Percentiles rank a stretch among this genome's conserved stretches.
Evolutionary conservation across 2,888 invertebrate species (phyloP).

Genomic region (Blomia tropicalis): DNA sequence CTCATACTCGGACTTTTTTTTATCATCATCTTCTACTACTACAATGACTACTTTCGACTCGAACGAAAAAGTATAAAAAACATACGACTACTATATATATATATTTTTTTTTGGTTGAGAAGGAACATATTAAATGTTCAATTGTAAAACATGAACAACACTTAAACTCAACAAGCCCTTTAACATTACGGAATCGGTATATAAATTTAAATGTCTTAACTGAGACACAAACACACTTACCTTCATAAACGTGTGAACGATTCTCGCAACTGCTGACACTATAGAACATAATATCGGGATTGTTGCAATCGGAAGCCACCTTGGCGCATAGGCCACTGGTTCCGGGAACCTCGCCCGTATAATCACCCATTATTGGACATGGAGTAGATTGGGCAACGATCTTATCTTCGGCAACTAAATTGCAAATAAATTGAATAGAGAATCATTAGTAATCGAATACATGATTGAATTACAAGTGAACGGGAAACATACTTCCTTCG

Average conservation of each 20-base stretch:
- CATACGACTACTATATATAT: too few species aligned
- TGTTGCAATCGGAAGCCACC: conserved; percentile 48
- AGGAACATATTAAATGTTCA: too few species aligned
- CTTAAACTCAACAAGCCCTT: too few species aligned
- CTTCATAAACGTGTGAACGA: conserved; percentile 45
- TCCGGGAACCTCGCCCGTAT: conserved; percentile 48
- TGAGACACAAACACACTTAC: conserved; percentile 33
- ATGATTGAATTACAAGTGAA: not conserved
- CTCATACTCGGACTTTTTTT: not conserved
- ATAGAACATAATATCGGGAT: conserved; percentile 50
- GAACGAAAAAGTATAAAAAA: not conserved
- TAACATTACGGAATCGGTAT: too few species aligned
- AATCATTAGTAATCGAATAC: conserved; percentile 1
- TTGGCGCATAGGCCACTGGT: conserved; percentile 45
- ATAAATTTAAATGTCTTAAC: too few species aligned
- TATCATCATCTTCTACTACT: not conserved
- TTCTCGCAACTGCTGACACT: conserved; percentile 47
- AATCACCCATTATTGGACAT: conserved; percentile 52
- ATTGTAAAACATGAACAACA: too few species aligned
- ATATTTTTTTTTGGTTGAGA: too few species aligned
- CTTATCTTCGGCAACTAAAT: conserved; percentile 17
- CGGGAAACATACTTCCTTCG: conserved; percentile 44
- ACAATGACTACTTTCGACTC: not conserved
- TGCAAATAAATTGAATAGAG: not conserved
- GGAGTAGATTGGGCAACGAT: conserved; percentile 36